Evolutionary conservation across 2,888 invertebrate genomes (phyloP).

Genomic region (Synanthedon formicaeformis): DNA sequence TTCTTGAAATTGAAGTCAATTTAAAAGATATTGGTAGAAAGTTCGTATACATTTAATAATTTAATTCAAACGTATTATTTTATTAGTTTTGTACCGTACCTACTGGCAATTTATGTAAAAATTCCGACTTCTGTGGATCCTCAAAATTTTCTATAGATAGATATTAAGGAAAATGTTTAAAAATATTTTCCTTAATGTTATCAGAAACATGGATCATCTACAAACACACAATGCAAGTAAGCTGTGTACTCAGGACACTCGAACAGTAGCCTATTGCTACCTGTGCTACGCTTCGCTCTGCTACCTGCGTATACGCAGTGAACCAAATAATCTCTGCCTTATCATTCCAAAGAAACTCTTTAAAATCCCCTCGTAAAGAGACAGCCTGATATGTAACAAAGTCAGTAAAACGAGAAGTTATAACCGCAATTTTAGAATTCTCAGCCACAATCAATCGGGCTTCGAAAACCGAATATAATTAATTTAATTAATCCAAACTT

Average conservation of each 20-base stretch:
- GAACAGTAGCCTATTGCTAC: slow-evolving; percentile 63
- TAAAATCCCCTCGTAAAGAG: slow-evolving; percentile 49
- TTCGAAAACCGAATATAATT: slow-evolving; percentile 1
- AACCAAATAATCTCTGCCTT: slow-evolving; percentile 28
- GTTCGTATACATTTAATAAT: too few relatives aligned
- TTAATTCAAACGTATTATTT: too few relatives aligned
- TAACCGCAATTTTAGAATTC: slow-evolving; percentile 10
- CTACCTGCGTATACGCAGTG: slow-evolving; percentile 24
- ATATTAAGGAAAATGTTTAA: too few relatives aligned
- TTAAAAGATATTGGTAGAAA: too few relatives aligned
- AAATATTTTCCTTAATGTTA: too few relatives aligned
- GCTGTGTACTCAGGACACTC: slow-evolving; percentile 56
- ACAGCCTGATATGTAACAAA: slow-evolving; percentile 18
- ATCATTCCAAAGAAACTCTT: slow-evolving; percentile 54
- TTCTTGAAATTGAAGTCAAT: too few relatives aligned
- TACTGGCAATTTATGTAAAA: too few relatives aligned
- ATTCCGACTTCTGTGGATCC: too few relatives aligned
- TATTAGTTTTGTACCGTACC: too few relatives aligned
- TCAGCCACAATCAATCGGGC: slow-evolving; percentile 7
- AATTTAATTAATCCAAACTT: slow-evolving; percentile 35
- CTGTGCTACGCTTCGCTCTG: slow-evolving; percentile 48
- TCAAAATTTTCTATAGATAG: not conserved
- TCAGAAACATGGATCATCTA: slow-evolving; percentile 19
- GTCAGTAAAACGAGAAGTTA: not conserved
- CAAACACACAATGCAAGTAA: slow-evolving; percentile 31